Conservation (phyloP, 2,888 invertebrate genomes). For the Cerceris ruficornis region DNA sequence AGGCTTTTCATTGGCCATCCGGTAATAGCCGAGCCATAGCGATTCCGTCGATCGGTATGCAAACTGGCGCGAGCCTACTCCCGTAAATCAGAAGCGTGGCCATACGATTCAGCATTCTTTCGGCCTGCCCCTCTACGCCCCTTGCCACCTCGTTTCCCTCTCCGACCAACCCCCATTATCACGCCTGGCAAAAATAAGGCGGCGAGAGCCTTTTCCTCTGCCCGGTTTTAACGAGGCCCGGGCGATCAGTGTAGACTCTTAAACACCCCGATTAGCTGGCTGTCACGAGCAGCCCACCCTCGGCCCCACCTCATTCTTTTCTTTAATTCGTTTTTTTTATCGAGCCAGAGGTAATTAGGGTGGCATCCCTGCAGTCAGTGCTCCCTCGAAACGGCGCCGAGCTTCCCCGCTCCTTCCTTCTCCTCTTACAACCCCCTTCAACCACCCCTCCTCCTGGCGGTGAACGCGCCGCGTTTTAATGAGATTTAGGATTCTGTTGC, state of each 20-base stretch:
- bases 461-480: conserved; percentile 74
- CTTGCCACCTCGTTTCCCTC: conserved; percentile 36
- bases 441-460: conserved; percentile 56
- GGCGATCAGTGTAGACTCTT: conserved; percentile 82
- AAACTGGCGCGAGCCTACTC: conserved; percentile 70
- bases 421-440: conserved; percentile 28
- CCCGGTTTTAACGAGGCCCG: conserved; percentile 79
- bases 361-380: conserved; percentile 79
- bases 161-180: conserved; percentile 77
- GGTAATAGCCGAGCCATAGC: conserved; percentile 57
- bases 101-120: conserved; percentile 68
- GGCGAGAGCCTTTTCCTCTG: conserved; percentile 72
- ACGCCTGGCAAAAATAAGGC: conserved; percentile 78
- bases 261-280: conserved; percentile 82
- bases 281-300: conserved; percentile 81
- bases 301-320: conserved; percentile 79
- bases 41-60: conserved; percentile 74
- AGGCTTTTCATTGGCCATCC: conserved; percentile 52
- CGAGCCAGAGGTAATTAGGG: conserved; percentile 80
- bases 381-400: conserved; percentile 62
- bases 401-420: conserved; percentile 12
- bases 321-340: conserved; percentile 80
- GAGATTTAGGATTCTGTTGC: conserved; percentile 78
- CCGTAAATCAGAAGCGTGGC: conserved; percentile 74
- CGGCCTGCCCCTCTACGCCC: conserved; percentile 47